These are phyloP conservation scores for Hoplostethus mediterraneus DNA, from an alignment of 2,797 vertebrate species.

Conservation along the genomic window DNA sequence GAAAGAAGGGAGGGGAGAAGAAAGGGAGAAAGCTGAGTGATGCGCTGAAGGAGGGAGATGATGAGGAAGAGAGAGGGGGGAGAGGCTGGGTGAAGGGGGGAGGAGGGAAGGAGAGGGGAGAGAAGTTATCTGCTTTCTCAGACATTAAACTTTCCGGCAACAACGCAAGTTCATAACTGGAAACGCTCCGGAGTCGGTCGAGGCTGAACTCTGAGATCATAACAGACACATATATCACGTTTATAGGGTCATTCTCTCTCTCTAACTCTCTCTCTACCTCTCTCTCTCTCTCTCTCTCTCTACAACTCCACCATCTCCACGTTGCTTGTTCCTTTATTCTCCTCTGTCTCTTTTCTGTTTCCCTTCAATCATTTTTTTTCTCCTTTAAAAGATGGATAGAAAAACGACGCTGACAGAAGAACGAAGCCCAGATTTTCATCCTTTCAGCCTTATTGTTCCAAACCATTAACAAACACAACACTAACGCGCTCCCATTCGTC, in stretches of 20 bases:
- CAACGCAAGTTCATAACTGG: no score
- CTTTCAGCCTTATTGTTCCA: slow-evolving; percentile 60
- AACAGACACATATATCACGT: no score
- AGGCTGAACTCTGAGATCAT: no score
- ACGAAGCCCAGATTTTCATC: slow-evolving; percentile 40
- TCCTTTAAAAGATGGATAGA: slow-evolving; percentile 4
- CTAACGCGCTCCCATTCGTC: slow-evolving; percentile 71
- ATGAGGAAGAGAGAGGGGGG: not conserved
- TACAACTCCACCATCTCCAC: not conserved
- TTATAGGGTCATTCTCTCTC: no score
- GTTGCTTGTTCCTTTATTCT: not conserved
- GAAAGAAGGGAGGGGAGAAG: not conserved
- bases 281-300: no score
- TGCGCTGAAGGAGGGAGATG: no score
- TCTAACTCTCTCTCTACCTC: no score
- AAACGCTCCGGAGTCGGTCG: no score
- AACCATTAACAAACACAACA: slow-evolving; percentile 66
- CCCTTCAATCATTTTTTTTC: not conserved
- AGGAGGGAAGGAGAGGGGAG: no score
- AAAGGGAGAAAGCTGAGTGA: not conserved
- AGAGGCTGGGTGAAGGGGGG: not conserved
- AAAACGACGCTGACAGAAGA: not conserved
- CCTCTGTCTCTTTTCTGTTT: not conserved
- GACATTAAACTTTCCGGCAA: no score
- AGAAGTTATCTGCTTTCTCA: no score